Conservation (phyloP, 2,113 vertebrate species). For the Brachyistius frenatus region DNA sequence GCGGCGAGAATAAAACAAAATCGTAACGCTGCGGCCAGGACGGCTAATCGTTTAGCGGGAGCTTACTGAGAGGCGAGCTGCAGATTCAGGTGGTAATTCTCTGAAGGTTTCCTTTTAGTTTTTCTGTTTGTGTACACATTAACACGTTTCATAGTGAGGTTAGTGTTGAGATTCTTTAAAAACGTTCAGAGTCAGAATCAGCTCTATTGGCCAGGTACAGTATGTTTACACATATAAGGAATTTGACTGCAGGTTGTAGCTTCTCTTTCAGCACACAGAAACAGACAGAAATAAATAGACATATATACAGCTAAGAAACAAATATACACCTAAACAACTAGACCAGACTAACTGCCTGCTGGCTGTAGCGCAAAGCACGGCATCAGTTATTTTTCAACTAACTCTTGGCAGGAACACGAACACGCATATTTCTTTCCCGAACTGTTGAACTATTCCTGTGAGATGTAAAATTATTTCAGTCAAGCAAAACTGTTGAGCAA, state of each 20-base stretch:
- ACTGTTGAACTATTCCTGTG: background rate
- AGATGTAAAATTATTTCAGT: constrained; percentile 14
- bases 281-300: too few relatives aligned
- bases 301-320: too few relatives aligned
- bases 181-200: background rate
- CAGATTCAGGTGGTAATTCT: too few relatives aligned
- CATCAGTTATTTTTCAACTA: background rate
- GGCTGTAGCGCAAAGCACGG: background rate
- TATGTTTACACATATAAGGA: too few relatives aligned
- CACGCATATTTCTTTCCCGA: background rate
- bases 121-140: background rate
- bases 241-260: too few relatives aligned
- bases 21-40: too few relatives aligned
- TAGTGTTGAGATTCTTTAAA: background rate
- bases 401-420: accelerated
- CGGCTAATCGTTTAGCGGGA: too few relatives aligned
- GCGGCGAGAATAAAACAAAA: too few relatives aligned
- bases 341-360: background rate
- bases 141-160: background rate
- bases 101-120: background rate
- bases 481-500: constrained; percentile 21
- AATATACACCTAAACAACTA: background rate
- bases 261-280: too few relatives aligned
- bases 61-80: too few relatives aligned
- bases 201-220: too few relatives aligned